These are phyloP conservation scores for Leucophenga montana DNA, from an alignment of 2,888 invertebrate species.

Conservation along the genomic window DNA sequence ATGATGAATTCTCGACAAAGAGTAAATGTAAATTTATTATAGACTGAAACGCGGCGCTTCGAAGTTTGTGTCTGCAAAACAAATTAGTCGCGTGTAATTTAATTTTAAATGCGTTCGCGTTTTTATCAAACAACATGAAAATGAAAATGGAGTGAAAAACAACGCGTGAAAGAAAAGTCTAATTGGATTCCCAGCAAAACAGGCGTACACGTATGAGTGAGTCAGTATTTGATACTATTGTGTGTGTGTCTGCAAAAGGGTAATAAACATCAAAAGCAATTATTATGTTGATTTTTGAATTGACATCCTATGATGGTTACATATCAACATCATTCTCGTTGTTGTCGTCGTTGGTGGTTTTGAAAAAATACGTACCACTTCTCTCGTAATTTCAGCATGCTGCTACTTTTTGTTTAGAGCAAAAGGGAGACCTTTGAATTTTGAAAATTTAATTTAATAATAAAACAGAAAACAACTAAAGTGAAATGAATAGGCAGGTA, in stretches of 20 bases:
- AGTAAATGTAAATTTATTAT: no score
- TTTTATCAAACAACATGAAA: slow-evolving; percentile 59
- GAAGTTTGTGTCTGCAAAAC: slow-evolving; percentile 50
- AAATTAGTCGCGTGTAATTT: slow-evolving; percentile 65
- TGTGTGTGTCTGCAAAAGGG: slow-evolving; percentile 40
- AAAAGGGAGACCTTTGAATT: no score
- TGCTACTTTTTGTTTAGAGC: no score
- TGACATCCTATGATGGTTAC: neutral
- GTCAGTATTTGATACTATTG: neutral
- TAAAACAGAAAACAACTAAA: no score
- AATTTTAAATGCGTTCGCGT: slow-evolving; percentile 60
- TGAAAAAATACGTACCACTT: no score
- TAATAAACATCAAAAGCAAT: slow-evolving; percentile 64
- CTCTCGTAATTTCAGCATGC: no score
- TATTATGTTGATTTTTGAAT: slow-evolving; percentile 42
- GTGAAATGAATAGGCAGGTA: no score
- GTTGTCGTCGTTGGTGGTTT: neutral
- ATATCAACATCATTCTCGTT: neutral
- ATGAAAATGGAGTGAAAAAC: no score
- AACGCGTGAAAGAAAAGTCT: slow-evolving; percentile 49
- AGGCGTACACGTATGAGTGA: neutral
- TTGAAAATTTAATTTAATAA: no score
- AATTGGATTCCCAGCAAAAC: slow-evolving; percentile 52
- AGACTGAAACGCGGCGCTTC: neutral
- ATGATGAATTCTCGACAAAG: slow-evolving; percentile 5